A percentile compares a stretch with the other conserved stretches of the same genome.
phyloP scores from a whole-genome alignment of 2,113 vertebrate genomes.

The Stegostoma tigrinum region DNA sequence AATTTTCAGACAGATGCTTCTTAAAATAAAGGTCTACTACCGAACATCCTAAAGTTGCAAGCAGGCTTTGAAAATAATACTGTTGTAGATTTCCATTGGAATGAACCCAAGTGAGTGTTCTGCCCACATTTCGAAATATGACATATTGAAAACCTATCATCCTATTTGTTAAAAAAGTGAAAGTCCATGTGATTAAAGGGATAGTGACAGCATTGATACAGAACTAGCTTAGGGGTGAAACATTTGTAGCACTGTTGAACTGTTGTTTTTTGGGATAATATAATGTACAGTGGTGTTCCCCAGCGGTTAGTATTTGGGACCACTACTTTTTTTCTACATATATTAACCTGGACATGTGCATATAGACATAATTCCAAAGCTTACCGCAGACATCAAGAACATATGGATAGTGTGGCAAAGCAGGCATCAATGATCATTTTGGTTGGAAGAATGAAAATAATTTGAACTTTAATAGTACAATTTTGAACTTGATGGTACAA shows the following conservation, averaged over 20 bases:
- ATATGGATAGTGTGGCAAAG: too few relatives aligned
- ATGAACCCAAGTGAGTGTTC: neutral
- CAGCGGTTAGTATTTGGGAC: neutral
- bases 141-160: neutral
- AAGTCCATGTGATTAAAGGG: neutral
- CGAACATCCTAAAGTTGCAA: slow-evolving; percentile 5
- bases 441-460: too few relatives aligned
- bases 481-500: too few relatives aligned
- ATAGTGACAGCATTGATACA: neutral
- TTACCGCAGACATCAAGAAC: neutral
- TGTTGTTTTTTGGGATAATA: neutral
- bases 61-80: slow-evolving; percentile 30
- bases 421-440: too few relatives aligned
- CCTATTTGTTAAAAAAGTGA: neutral
- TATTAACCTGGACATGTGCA: neutral
- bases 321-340: neutral
- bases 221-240: neutral
- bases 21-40: neutral
- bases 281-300: neutral
- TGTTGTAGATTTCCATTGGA: neutral
- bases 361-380: neutral
- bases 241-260: neutral
- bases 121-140: neutral
- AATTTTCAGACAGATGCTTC: slow-evolving; percentile 1
- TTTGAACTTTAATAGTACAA: too few relatives aligned